These are phyloP conservation scores for Augochlorella aurata DNA, from an alignment of 2,888 invertebrate genomes.

Conservation along the genomic window DNA sequence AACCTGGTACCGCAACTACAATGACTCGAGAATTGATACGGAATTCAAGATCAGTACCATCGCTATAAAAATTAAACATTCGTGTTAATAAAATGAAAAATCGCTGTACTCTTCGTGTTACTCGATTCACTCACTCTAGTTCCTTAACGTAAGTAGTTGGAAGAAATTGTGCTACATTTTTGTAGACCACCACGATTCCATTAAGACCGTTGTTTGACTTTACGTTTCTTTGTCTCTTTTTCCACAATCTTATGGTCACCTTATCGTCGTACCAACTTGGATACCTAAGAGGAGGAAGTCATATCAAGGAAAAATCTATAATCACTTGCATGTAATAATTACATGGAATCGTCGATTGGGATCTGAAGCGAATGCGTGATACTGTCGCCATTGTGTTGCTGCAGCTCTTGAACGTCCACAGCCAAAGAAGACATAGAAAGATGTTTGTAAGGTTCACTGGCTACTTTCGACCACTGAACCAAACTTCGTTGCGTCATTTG, in stretches of 20 bases:
- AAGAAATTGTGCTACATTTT: conserved; percentile 85
- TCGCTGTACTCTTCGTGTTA: too few species aligned
- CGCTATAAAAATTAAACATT: conserved; percentile 81
- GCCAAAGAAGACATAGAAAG: conserved; percentile 77
- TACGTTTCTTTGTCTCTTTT: conserved; percentile 62
- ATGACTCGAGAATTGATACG: conserved; percentile 85
- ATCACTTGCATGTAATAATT: conserved; percentile 38
- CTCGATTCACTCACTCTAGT: conserved; percentile 83
- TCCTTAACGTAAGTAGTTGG: conserved; percentile 86
- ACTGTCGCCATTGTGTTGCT: conserved; percentile 71
- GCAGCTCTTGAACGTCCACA: conserved; percentile 78
- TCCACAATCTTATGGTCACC: conserved; percentile 78
- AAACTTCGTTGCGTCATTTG: conserved; percentile 80
- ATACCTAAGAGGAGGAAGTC: conserved; percentile 73
- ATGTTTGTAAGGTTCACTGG: conserved; percentile 74
- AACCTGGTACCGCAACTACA: conserved; percentile 77
- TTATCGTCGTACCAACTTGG: conserved; percentile 82
- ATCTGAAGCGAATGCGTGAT: conserved; percentile 76
- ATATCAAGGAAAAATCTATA: background rate
- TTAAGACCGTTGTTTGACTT: conserved; percentile 70
- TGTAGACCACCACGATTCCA: conserved; percentile 85
- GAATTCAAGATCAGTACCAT: conserved; percentile 87
- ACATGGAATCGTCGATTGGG: conserved; percentile 76
- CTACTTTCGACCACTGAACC: conserved; percentile 78
- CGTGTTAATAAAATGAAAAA: background rate